Conservation (phyloP, 2,113 vertebrate genomes). For the Gavialis gangeticus region DNA sequence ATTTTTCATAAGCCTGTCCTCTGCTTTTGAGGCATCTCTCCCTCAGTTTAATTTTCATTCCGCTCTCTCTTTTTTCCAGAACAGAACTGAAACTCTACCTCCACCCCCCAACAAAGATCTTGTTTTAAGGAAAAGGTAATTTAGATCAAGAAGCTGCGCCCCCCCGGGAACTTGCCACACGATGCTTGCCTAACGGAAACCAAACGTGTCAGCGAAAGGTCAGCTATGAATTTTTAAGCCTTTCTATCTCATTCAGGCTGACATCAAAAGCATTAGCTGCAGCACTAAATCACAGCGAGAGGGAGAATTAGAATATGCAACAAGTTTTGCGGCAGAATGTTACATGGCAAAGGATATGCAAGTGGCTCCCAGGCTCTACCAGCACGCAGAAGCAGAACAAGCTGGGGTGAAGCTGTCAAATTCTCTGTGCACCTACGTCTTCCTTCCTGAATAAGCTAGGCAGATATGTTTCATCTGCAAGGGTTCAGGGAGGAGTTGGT, state of each 20-base stretch:
- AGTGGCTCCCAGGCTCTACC: not conserved
- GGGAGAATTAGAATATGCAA: constrained; percentile 67
- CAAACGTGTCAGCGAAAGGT: constrained; percentile 65
- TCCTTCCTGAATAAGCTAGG: not conserved
- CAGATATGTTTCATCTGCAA: not conserved
- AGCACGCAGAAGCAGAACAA: not conserved
- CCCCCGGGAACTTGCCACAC: not conserved
- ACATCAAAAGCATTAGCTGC: constrained; percentile 68
- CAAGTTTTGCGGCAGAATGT: not conserved
- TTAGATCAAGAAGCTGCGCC: constrained; percentile 1
- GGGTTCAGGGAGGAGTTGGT: not conserved
- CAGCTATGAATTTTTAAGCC: constrained; percentile 73
- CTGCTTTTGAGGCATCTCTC: constrained; percentile 52
- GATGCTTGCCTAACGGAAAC: constrained; percentile 11
- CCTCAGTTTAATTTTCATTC: constrained; percentile 47
- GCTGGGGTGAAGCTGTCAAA: not conserved
- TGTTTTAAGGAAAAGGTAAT: constrained; percentile 57
- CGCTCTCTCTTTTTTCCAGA: not conserved
- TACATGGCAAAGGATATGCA: not conserved
- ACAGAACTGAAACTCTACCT: constrained; percentile 35
- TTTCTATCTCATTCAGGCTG: constrained; percentile 62
- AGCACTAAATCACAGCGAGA: constrained; percentile 62
- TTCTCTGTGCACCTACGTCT: not conserved
- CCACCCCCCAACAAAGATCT: not conserved
- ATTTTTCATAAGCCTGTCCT: constrained; percentile 73